A percentile compares a stretch with the other conserved stretches of the same genome.
These are phyloP conservation scores for Nautilus pompilius DNA, from an alignment of 1,140 invertebrate genomes.

Conservation along the genomic window DNA sequence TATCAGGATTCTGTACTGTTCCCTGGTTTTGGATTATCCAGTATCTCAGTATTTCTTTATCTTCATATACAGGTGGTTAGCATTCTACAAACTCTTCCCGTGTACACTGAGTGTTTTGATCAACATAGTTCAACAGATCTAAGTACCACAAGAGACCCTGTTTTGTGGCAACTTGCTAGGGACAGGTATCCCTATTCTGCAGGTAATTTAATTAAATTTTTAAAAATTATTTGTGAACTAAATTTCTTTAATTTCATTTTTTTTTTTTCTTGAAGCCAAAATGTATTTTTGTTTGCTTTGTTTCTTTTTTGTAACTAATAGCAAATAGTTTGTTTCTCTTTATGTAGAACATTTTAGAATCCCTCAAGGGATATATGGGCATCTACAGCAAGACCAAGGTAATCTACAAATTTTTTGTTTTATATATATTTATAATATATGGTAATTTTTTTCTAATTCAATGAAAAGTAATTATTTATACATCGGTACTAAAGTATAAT, in stretches of 20 bases:
- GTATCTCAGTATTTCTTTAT: too few relatives aligned
- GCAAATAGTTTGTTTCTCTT: neutral
- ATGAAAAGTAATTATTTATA: too few relatives aligned
- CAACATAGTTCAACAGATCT: slow-evolving; percentile 28
- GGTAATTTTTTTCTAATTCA: too few relatives aligned
- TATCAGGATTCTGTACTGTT: too few relatives aligned
- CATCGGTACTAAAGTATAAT: too few relatives aligned
- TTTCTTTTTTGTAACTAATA: neutral
- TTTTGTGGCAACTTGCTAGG: slow-evolving; percentile 22
- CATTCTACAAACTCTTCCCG: slow-evolving; percentile 10
- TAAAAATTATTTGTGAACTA: neutral
- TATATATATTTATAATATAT: too few relatives aligned
- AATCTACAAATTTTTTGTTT: neutral
- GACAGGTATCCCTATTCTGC: slow-evolving; percentile 29
- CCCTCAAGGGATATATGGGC: slow-evolving; percentile 12
- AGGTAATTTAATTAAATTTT: slow-evolving; percentile 8
- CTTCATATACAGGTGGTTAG: slow-evolving; percentile 12
- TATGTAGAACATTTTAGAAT: slow-evolving; percentile 8
- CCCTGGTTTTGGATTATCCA: too few relatives aligned
- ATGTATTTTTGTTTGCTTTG: neutral
- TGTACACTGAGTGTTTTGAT: slow-evolving; percentile 37
- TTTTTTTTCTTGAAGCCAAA: neutral
- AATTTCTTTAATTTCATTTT: neutral
- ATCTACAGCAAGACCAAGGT: neutral
- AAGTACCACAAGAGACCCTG: slow-evolving; percentile 14